Evolutionary conservation across 1,140 invertebrate species (phyloP), one percentile per base, ranked within the genome.

Genomic region (Calycopis cecrops): DNA sequence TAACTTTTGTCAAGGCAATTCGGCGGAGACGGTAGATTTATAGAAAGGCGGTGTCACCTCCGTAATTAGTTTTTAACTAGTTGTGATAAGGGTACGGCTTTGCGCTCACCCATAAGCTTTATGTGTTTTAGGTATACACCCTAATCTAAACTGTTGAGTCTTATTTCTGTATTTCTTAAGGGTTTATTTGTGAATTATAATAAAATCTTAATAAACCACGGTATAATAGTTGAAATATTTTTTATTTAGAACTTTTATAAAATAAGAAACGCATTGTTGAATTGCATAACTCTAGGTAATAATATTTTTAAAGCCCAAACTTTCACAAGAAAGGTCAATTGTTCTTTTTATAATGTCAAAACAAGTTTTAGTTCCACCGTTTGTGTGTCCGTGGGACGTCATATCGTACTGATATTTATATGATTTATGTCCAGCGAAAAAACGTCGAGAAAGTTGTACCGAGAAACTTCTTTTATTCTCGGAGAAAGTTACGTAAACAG

Each of bases 61-160:
- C 60, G 79, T 87, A 87, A 87, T 87, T 87, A 84, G 81, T 87
- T 87, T 85, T 85, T 87, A 85, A 87, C 81, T 87, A 87, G 81
- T 87, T 87, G 69, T 84, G 81, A 85, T 87, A 87, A 87, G 83
- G 83, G 81, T 85, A 67, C 69, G 54, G 71, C 75, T 83, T 80
- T 82, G 17, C 35, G 16, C 35, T 50, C 35, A 9, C 48, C 35
- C 28, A 16, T 33, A 35, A 34, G 33, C 33, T 35, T 34, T 34
- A 49, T 49, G 16, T 34, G 35, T 49, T 33, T 49, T 33, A 28
- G 18, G 21, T 49, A 14, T 49, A 28, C 7, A 49, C 21, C 6
- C 2, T 28, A 28, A 28, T 28, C 2, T 33, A 21, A 8, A 14
- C 40, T 14, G 12, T 42, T 12, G 12, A 12, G 11, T 14, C 9